Evolutionary conservation across 2,888 invertebrate species (phyloP), one percentile per base, ranked within the genome.

Genomic region (Lithosia quadra): DNA sequence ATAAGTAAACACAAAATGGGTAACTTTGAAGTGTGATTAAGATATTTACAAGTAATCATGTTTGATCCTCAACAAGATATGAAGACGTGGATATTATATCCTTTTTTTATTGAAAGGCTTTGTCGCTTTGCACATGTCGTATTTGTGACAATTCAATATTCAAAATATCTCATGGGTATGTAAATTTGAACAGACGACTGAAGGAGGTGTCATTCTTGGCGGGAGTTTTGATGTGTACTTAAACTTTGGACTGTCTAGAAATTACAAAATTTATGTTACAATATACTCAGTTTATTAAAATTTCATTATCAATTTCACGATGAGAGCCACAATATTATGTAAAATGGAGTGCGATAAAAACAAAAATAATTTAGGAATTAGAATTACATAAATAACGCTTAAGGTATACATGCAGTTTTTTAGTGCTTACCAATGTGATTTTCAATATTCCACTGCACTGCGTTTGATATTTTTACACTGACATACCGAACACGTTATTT

Each of bases 161-260:
- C 70, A 69, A 73, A 71, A 67, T 71, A 39, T 77, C 78, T 73
- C 57, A 67, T 65, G 67, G 69, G 65, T 77, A 76, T 76, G 76
- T 83, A 73, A 79, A 80, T 85, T 85, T 78, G 74, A 80, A 70
- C 74, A 80, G 66, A 75, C 80, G 78, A 74, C 75, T 74, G 73
- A 53, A 18, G 10, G 13, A 56, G 24, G 55, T 56, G 21, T 24
- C 55, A 5, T 67, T 72, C 72, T 68, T 69, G 71, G 65, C 77
- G 72, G 72, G 71, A 77, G 59, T 69, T 70, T 53, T 56, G 65
- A 56, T 60, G 63, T 77, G 36, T 68, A n/a, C n/a, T n/a, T n/a
- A 68, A 67, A 66, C 62, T 72, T 71, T 65, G 39, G 57, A 71
- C 60, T 62, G 22, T 49, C n/a, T 10, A 34, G 49, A 28, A 9